Percentiles rank a stretch among this genome's conserved stretches.
These are phyloP conservation scores for Cyprinodon brontotheroides DNA, from an alignment of 2,113 vertebrate species.

Conservation along the genomic window DNA sequence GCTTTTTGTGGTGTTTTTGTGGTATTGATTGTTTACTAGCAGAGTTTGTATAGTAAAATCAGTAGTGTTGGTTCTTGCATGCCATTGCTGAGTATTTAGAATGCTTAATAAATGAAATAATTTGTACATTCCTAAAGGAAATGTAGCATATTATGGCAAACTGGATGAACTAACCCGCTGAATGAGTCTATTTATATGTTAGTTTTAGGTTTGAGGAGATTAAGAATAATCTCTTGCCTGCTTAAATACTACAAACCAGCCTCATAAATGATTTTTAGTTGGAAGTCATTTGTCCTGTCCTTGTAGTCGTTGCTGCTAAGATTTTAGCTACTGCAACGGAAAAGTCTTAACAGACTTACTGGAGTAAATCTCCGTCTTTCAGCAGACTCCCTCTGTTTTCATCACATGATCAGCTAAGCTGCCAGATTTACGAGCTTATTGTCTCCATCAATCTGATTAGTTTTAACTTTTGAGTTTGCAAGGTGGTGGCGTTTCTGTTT, in stretches of 20 bases:
- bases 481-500: neutral
- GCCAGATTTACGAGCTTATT: slow-evolving; percentile 65
- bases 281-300: neutral
- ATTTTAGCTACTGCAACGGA: neutral
- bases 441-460: slow-evolving; percentile 66
- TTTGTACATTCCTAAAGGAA: neutral
- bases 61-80: too few relatives aligned
- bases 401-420: slow-evolving; percentile 48
- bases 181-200: neutral
- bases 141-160: neutral
- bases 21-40: too few relatives aligned
- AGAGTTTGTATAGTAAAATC: too few relatives aligned
- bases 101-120: too few relatives aligned
- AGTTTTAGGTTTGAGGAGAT: neutral
- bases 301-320: neutral
- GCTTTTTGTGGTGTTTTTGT: too few relatives aligned
- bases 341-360: slow-evolving; percentile 25
- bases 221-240: too few relatives aligned
- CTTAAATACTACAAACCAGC: neutral
- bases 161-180: too few relatives aligned
- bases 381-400: slow-evolving; percentile 3
- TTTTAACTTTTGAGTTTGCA: slow-evolving; percentile 62
- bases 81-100: too few relatives aligned
- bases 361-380: slow-evolving; percentile 37
- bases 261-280: neutral